phyloP scores from a whole-genome alignment of 2,888 invertebrate genomes.

The Terebella lapidaria region DNA sequence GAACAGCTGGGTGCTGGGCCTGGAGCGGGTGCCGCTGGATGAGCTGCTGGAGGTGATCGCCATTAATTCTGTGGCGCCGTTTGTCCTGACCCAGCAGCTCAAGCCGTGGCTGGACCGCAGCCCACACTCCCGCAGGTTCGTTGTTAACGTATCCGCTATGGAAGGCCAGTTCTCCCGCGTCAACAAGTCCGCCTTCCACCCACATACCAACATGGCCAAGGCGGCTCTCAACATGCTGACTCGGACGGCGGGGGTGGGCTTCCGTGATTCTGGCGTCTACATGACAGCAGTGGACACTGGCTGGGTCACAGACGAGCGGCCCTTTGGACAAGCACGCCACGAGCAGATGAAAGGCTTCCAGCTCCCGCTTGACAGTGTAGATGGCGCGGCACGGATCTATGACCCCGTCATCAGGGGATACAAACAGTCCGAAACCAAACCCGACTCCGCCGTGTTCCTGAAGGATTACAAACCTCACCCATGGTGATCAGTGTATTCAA shows the following conservation, averaged over 20 bases:
- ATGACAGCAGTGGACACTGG: slow-evolving; percentile 19
- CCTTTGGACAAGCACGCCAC: slow-evolving; percentile 6
- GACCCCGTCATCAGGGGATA: slow-evolving; percentile 10
- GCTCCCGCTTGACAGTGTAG: slow-evolving; percentile 11
- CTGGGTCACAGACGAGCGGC: slow-evolving; percentile 18
- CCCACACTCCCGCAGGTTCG: slow-evolving; percentile 5
- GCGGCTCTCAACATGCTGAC: slow-evolving; percentile 20
- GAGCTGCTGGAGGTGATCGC: slow-evolving; percentile 15
- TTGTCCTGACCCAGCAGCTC: slow-evolving; percentile 13
- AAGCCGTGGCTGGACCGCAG: slow-evolving; percentile 2
- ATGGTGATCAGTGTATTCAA: too few species aligned
- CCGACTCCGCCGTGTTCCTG: slow-evolving; percentile 13
- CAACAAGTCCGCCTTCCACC: slow-evolving; percentile 12
- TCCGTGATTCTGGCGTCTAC: slow-evolving; percentile 4
- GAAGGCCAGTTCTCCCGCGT: slow-evolving; percentile 14
- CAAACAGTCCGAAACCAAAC: not conserved
- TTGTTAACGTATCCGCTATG: slow-evolving; percentile 18
- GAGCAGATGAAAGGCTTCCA: slow-evolving; percentile 11
- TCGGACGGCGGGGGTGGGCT: slow-evolving; percentile 11
- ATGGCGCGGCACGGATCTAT: slow-evolving; percentile 14
- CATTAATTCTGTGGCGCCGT: slow-evolving; percentile 14
- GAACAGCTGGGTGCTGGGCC: slow-evolving; percentile 9
- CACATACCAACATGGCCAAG: slow-evolving; percentile 20
- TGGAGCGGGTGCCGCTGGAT: slow-evolving; percentile 10
- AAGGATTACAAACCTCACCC: slow-evolving; percentile 14